Conservation (phyloP, 37 sponge, comb jelly and placozoan species). For the Hormiphora californensis region DNA sequence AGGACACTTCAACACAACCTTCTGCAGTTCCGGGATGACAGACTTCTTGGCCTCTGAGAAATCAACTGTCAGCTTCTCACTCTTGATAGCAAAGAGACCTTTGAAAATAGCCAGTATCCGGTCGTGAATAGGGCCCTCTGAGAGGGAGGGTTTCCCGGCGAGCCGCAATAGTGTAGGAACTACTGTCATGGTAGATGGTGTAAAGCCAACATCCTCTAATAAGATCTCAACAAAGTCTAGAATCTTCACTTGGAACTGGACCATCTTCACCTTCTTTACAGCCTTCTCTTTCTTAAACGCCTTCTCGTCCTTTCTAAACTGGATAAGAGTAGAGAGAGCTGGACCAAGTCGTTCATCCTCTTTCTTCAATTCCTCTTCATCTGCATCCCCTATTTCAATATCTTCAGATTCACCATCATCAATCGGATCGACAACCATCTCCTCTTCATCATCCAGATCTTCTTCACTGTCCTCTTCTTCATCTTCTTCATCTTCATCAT, state of each 20-base stretch:
- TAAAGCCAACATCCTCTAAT: neutral
- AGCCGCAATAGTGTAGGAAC: neutral
- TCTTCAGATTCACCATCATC: neutral
- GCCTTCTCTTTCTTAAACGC: neutral
- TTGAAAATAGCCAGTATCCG: conserved; percentile 22
- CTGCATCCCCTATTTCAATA: conserved; percentile 38
- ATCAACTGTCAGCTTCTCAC: neutral
- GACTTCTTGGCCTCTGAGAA: neutral
- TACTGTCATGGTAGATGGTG: neutral
- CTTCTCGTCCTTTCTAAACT: neutral
- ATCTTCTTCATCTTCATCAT: neutral
- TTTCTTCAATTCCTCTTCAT: conserved; percentile 7
- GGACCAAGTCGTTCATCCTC: neutral
- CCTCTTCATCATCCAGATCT: neutral
- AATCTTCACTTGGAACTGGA: conserved; percentile 24
- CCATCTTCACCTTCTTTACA: conserved; percentile 22
- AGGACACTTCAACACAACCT: neutral
- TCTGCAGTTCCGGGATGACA: neutral
- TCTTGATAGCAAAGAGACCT: neutral
- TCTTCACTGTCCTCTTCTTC: neutral
- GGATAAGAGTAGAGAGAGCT: neutral
- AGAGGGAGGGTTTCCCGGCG: neutral
- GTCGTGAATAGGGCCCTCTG: neutral
- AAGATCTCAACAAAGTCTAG: conserved; percentile 43
- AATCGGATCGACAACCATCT: neutral